A percentile compares a stretch with the other conserved stretches of the same genome.
Evolutionary conservation across 2,113 vertebrate genomes (phyloP).

Genomic region (Crotalus tigris): DNA sequence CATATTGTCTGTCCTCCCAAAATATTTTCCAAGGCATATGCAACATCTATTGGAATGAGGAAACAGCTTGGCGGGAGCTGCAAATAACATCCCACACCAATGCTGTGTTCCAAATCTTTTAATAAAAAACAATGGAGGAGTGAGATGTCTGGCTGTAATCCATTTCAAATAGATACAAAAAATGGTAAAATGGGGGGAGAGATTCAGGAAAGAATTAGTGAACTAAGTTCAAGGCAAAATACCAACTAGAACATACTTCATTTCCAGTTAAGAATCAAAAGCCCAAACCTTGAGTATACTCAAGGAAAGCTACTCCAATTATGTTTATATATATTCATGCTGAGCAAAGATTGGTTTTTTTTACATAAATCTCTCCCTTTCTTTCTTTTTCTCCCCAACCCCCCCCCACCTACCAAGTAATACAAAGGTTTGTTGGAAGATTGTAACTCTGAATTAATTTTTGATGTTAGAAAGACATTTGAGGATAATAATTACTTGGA

Average conservation of each 20-base stretch:
- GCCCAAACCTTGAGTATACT: background rate
- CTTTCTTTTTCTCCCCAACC: rapidly evolving
- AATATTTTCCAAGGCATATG: background rate
- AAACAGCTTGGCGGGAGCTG: background rate
- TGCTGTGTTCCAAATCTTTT: background rate
- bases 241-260: background rate
- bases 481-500: rapidly evolving
- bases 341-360: background rate
- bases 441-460: rapidly evolving
- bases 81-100: background rate
- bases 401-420: background rate
- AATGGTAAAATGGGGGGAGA: background rate
- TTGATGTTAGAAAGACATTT: background rate
- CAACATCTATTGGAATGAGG: background rate
- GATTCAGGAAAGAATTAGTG: background rate
- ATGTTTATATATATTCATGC: background rate
- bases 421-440: rapidly evolving
- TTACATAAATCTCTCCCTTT: background rate
- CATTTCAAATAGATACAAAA: background rate
- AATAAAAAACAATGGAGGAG: background rate
- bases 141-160: background rate
- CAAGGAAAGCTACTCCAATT: background rate
- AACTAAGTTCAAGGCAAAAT: background rate
- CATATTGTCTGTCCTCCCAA: background rate
- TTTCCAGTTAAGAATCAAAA: background rate